Base-by-base conservation (phyloP, 2,888 invertebrate genomes). In the Deilephila elpenor region DNA sequence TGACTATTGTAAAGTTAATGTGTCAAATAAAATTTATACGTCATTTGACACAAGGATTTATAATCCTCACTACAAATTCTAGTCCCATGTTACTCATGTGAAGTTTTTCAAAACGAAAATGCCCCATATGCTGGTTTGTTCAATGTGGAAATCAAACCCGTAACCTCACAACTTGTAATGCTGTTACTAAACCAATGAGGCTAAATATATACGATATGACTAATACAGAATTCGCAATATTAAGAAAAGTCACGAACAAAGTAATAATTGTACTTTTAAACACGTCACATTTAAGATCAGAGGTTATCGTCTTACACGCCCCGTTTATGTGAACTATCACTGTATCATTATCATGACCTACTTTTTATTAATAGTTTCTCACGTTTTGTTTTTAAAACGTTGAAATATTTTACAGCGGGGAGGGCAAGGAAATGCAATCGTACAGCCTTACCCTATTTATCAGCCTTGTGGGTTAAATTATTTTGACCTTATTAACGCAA, bases 291-390 rank as follows among this genome's bases (percentile, higher is more conserved):
- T 25, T 37, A 34, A 19, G 37, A 67, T 37, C 20, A 64, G 37
- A 73, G 67, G 72, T 73, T 73, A 73, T 73, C 72, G 25, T 11
- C 0, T 59, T 59, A 51, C 56, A 64, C 62, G 44, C 11, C 25
- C 62, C 34, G 34, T 64, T 56, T 67, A 32, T 17, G 32, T 67
- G 56, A 56, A 67, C 59, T 73, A 72, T 72, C 64, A 67, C 20
- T 37, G 34, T 56, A 70, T 37, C 19, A 20, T 67, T 73, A 67
- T 67, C 67, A n/a, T 44, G 64, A 73, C 72, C 72, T 73, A 73
- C 34, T 59, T 72, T 53, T 34, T 71, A n/a, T 61, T 64, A 64
- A 25, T 51, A 62, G 62, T 61, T 59, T 59, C 59, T 59, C 67
- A 67, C 59, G 67, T 67, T 64, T 7, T n/a, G 56, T 56, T 72